Percentiles rank a stretch among this genome's conserved stretches.
phyloP scores from a whole-genome alignment of 2,888 invertebrate species.

The Lithosia quadra region DNA sequence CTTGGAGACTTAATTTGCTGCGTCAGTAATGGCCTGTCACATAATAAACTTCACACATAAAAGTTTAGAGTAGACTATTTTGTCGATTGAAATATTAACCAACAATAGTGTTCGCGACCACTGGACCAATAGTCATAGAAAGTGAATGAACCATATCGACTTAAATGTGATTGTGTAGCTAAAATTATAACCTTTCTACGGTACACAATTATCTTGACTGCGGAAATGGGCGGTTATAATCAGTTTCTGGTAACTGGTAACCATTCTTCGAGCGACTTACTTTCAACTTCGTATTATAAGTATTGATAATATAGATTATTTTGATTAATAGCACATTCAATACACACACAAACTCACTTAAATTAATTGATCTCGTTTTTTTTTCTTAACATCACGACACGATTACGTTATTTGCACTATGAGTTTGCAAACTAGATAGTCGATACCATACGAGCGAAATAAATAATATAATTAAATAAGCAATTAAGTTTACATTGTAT shows the following conservation, averaged over 20 bases:
- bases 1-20: too few relatives aligned
- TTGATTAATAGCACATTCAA: not conserved
- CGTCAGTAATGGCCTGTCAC: too few relatives aligned
- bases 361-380: conserved; percentile 3
- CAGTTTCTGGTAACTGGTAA: conserved; percentile 4
- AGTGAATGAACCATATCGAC: conserved; percentile 19
- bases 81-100: not conserved
- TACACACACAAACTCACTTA: not conserved
- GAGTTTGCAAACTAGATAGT: not conserved
- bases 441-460: not conserved
- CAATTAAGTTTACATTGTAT: not conserved
- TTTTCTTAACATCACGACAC: not conserved
- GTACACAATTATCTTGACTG: not conserved
- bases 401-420: not conserved
- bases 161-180: conserved; percentile 15
- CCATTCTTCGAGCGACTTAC: not conserved
- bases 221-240: not conserved
- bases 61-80: not conserved
- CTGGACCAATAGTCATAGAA: not conserved
- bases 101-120: not conserved
- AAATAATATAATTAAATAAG: not conserved
- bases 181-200: conserved; percentile 23
- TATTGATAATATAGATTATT: not conserved
- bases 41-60: not conserved
- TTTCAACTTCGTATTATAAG: conserved; percentile 10